Conservation (phyloP, 2,113 vertebrate genomes). For the Lipophrys pholis region DNA sequence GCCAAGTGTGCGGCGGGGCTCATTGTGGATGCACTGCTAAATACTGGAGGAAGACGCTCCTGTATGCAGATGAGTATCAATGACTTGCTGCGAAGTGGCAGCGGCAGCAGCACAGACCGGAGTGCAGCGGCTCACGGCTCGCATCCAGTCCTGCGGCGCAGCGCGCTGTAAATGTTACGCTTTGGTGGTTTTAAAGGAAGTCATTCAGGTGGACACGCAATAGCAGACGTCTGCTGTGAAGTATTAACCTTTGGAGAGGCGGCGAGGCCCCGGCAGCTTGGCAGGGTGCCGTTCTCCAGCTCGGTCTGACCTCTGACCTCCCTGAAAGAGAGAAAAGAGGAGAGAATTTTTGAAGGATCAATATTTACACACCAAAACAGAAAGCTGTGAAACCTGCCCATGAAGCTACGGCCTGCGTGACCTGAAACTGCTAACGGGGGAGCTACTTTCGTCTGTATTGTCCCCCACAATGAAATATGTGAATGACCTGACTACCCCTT, state of each 20-base stretch:
- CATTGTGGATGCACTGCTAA: background rate
- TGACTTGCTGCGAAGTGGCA: too few relatives aligned
- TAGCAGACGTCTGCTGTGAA: too few relatives aligned
- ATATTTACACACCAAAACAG: conserved; percentile 1
- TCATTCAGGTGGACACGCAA: too few relatives aligned
- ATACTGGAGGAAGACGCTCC: conserved; percentile 6
- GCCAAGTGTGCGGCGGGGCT: conserved; percentile 1
- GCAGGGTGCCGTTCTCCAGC: background rate
- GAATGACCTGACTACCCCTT: conserved; percentile 1
- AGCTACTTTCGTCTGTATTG: conserved; percentile 5
- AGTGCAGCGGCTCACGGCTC: too few relatives aligned
- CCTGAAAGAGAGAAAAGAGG: background rate
- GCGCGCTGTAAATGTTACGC: too few relatives aligned
- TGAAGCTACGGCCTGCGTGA: background rate
- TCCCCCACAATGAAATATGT: conserved; percentile 2
- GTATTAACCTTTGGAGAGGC: too few relatives aligned
- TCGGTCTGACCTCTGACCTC: conserved; percentile 17
- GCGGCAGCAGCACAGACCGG: too few relatives aligned
- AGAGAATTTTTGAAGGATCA: background rate
- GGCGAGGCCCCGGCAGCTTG: too few relatives aligned
- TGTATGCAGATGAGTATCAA: background rate
- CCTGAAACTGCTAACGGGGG: conserved; percentile 13
- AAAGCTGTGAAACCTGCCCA: background rate
- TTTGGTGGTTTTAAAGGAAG: too few relatives aligned
- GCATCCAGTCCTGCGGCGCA: too few relatives aligned